phyloP scores from a whole-genome alignment of 2,113 vertebrate genomes.

The Ploceus nigricollis region DNA sequence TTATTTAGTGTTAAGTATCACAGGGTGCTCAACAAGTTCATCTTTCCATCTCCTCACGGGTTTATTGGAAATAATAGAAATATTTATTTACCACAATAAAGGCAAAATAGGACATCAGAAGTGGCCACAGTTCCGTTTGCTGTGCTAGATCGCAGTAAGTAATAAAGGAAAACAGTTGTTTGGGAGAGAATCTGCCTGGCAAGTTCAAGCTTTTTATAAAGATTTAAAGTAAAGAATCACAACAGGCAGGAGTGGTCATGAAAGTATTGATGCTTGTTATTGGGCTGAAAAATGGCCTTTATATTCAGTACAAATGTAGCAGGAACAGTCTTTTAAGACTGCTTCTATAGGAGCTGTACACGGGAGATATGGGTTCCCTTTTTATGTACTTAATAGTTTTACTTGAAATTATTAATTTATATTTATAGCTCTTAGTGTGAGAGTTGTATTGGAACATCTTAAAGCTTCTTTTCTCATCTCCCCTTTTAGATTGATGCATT shows the following conservation, averaged over 20 bases:
- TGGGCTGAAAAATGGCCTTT: background rate
- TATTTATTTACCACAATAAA: background rate
- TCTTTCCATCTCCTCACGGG: background rate
- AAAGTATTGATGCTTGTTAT: background rate
- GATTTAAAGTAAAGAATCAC: background rate
- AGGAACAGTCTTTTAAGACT: background rate
- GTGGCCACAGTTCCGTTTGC: rapidly evolving
- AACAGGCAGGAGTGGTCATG: background rate
- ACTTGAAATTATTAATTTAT: background rate
- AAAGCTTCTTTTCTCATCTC: background rate
- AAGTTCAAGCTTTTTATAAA: background rate
- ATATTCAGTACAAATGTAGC: background rate
- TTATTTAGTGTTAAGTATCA: background rate
- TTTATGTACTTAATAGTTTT: background rate
- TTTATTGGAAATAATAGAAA: background rate
- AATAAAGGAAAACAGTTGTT: background rate
- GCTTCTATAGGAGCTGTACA: background rate
- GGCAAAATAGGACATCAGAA: background rate
- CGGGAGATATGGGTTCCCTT: background rate
- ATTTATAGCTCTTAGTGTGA: background rate
- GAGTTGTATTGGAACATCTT: background rate
- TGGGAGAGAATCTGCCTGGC: background rate
- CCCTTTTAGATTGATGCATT: conserved; percentile 89
- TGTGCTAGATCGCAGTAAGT: background rate
- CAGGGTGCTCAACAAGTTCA: background rate